Base-by-base conservation (phyloP, 2,797 vertebrate species). In the Liasis olivaceus region DNA sequence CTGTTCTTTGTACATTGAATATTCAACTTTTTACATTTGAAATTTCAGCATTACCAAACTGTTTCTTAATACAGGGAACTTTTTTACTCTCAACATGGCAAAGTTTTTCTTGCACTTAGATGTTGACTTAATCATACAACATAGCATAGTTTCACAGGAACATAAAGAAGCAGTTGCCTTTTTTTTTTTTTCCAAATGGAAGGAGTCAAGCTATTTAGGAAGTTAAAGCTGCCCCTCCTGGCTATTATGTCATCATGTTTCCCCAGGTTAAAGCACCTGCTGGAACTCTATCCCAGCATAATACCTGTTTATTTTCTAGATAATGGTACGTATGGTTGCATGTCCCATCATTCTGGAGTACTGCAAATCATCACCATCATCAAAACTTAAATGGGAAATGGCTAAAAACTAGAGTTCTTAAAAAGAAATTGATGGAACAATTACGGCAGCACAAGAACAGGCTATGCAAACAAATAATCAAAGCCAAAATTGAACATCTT, bases 61-160 rank as follows among this genome's bases (percentile, higher is more conserved):
- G 5, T 88, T 56, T 87, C 58, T 51, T 51, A 15, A 42, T 87
- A 66, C 56, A 66, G 88, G 63, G 85, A 88, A 91, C 72, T 15
- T 36, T 22, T 42, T 62, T 14, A 59, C n/a, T 31, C 22, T 54
- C 26, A 59, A 9, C 24, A 3, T 72, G 0, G 31, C 22, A 24
- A 91, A 36, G 26, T 26, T 24, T 92, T 88, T 88, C 42, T 88
- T 17, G 28, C 12, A 88, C 28, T 89, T 69, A 89, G 47, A 72
- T 31, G 26, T 89, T 64, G n/a, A 59, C 54, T 63, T 88, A 62
- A 54, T 14, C 26, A 63, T 26, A 14, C 31, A 17, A 26, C 59
- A 91, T 62, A 22, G n/a, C 4, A 89, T 92, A 84, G 91, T 51
- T 89, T 64, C 26, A 81, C 63, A 92, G 63, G 84, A 81, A 63